Evolutionary conservation across 2,797 vertebrate species (phyloP).

Genomic region (Sus cebifrons): DNA sequence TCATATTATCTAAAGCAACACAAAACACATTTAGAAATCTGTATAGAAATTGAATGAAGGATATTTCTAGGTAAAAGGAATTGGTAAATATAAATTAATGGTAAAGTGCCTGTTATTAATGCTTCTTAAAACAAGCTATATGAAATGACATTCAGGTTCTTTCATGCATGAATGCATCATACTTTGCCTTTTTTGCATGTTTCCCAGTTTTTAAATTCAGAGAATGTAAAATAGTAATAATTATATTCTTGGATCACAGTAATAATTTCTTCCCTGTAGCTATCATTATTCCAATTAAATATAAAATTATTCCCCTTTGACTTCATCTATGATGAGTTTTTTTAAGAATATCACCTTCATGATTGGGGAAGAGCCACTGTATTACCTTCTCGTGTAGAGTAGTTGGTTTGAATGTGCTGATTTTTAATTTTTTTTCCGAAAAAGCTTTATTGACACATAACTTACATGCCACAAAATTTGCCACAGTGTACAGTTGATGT

Average conservation of each 20-base stretch:
- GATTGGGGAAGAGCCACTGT: background rate
- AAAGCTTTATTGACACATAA: background rate
- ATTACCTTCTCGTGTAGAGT: background rate
- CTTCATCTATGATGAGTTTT: background rate
- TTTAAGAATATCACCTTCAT: background rate
- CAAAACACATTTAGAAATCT: background rate
- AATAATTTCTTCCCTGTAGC: background rate
- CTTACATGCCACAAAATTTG: background rate
- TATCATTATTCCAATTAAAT: background rate
- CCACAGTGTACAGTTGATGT: background rate
- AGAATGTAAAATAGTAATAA: slow-evolving; percentile 26
- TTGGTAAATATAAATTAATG: background rate
- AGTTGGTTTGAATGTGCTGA: background rate
- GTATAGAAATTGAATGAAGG: background rate
- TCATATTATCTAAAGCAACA: background rate
- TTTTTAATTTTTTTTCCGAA: background rate
- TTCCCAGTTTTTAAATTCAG: background rate
- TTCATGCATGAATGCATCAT: rapidly evolving
- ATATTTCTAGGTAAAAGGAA: background rate
- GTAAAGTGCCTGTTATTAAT: background rate
- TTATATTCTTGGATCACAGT: background rate
- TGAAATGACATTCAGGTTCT: background rate
- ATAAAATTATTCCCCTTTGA: background rate
- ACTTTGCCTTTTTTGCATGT: background rate
- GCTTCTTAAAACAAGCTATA: background rate